These are phyloP conservation scores for Cyrtonyx montezumae DNA, from an alignment of 2,113 vertebrate genomes.

Conservation along the genomic window DNA sequence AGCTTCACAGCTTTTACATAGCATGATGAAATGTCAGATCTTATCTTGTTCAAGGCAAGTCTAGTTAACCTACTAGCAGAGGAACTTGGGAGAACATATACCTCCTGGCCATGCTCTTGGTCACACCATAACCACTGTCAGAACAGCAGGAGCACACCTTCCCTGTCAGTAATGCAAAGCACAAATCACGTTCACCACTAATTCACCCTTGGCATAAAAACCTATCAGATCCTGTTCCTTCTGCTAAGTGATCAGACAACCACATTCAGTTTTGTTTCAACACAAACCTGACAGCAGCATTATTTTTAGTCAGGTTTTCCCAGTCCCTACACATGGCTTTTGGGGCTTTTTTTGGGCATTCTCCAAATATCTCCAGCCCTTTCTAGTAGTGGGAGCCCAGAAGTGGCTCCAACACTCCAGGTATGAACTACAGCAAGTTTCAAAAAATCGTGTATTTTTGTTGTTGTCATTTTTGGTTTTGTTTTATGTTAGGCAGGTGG, in stretches of 20 bases:
- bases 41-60: neutral
- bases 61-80: neutral
- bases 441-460: neutral
- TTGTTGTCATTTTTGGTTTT: neutral
- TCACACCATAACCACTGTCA: neutral
- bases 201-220: neutral
- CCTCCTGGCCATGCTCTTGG: neutral
- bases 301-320: neutral
- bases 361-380: accelerated
- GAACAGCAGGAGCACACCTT: neutral
- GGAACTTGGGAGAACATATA: accelerated
- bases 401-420: neutral
- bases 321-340: neutral
- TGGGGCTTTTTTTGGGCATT: neutral
- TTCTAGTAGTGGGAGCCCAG: neutral
- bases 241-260: neutral
- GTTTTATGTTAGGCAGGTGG: neutral
- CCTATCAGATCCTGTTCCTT: accelerated
- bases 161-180: neutral
- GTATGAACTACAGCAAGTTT: neutral
- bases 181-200: neutral
- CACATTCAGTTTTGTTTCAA: neutral
- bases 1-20: neutral
- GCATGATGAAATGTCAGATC: neutral
- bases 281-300: neutral